Evolutionary conservation across 2,888 invertebrate genomes (phyloP), one percentile per base, ranked within the genome.

Genomic region (Polyommatus iphigenia): DNA sequence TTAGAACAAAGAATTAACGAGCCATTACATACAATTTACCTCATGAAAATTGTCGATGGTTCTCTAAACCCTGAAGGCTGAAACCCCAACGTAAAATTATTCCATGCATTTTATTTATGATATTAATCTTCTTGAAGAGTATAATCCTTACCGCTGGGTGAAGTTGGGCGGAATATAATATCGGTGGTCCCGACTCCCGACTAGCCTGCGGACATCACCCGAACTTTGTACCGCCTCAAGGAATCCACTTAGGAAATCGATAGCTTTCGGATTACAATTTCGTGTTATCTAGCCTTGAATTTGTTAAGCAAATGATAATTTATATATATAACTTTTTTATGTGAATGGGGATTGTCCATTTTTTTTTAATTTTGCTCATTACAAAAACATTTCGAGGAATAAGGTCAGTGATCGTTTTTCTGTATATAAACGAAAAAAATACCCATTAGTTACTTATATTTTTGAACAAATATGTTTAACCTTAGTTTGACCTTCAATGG

Each of bases 111-210:
- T 80, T 80, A 79, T 79, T 79, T 78, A 80, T 79, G 78, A 80
- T 80, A 82, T 82, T 87, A 88, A 89, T 87, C 86, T 83, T 81
- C 80, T 79, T 81, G 83, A 84, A 83, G 84, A 83, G 86, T 87
- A 89, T 91, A 91, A 91, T 91, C 91, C 88, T 88, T 84, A 87
- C 87, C 85, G 87, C 83, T 80, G 84, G 87, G 81, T 81, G 83
- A 87, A 91, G 85, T 90, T 90, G 80, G 82, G 13, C 18, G 86
- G 87, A 88, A 89, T 87, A 85, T 85, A 85, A 86, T 86, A 84
- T 83, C 80, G 84, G 36, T 1, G 83, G 85, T 79, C 78, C 75
- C 71, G 71, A 36, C 6, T 36, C 36, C 36, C 46, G 13, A 18
- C 71, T 75, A 78, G 82, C 90, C 85, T 80, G 83, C 85, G 88